A percentile compares a stretch with the other conserved stretches of the same genome.
Evolutionary conservation across 2,113 vertebrate genomes (phyloP).

Genomic region (Irena cyanogastra): DNA sequence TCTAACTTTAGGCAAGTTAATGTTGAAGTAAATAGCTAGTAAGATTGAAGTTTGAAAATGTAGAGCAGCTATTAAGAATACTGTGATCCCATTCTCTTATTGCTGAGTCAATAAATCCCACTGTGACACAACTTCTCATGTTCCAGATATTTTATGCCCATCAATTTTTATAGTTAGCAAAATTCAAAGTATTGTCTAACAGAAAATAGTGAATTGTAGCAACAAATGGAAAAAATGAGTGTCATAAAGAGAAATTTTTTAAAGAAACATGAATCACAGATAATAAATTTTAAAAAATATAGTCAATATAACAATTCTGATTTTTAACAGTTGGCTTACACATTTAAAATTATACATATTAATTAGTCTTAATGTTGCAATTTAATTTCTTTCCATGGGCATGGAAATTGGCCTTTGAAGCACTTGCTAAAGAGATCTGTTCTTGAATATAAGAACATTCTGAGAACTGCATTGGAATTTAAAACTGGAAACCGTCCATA

Average conservation of each 20-base stretch:
- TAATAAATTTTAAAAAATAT: neutral
- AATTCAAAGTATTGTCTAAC: neutral
- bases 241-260: neutral
- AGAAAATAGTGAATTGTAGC: neutral
- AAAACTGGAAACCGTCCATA: neutral
- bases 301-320: neutral
- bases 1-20: neutral
- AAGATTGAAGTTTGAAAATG: neutral
- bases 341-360: neutral
- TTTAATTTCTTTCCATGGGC: neutral
- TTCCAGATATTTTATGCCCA: neutral
- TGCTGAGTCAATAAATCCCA: neutral
- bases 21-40: neutral
- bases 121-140: neutral
- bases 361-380: neutral
- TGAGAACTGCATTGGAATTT: neutral
- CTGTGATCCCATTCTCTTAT: neutral
- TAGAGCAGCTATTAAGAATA: neutral
- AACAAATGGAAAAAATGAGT: neutral
- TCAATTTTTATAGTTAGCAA: neutral
- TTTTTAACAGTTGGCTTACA: neutral
- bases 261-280: neutral
- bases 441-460: neutral
- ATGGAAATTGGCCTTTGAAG: neutral
- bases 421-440: neutral